Percentiles rank a stretch among this genome's conserved stretches.
Conservation (phyloP, 2,113 vertebrate species). For the Brachypteracias leptosomus region DNA sequence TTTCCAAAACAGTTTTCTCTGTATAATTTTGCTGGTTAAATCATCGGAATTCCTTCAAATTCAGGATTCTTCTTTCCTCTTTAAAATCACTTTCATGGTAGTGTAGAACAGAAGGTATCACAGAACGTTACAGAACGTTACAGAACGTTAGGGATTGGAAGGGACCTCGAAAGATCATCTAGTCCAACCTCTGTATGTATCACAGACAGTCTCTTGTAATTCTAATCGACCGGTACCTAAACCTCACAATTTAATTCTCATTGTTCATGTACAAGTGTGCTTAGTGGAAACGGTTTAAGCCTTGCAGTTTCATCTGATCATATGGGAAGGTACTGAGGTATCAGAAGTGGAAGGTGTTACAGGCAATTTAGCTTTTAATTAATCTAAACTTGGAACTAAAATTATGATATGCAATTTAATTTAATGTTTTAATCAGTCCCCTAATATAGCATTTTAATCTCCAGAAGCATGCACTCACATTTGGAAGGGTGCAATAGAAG, state of each 20-base stretch:
- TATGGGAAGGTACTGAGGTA: neutral
- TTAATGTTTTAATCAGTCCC: slow-evolving; percentile 27
- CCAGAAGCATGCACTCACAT: neutral
- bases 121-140: no score
- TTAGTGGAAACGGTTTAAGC: neutral
- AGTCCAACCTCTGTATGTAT: no score
- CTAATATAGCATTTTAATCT: neutral
- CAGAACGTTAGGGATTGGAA: no score
- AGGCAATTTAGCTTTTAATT: slow-evolving; percentile 34
- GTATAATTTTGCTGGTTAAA: accelerated
- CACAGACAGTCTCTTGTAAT: neutral
- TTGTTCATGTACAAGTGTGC: neutral
- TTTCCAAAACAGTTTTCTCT: neutral
- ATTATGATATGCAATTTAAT: neutral
- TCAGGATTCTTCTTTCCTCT: neutral
- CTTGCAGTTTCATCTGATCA: neutral
- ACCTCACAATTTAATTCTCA: neutral
- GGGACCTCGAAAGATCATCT: no score
- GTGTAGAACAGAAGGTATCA: neutral
- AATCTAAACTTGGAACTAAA: neutral
- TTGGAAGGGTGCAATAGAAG: neutral
- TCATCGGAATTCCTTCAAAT: neutral
- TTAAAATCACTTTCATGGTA: neutral
- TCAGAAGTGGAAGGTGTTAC: neutral
- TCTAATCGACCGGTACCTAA: neutral